Evolutionary conservation across 2,888 invertebrate species (phyloP), one percentile per base, ranked within the genome.

Genomic region (Chelonus formosanus): DNA sequence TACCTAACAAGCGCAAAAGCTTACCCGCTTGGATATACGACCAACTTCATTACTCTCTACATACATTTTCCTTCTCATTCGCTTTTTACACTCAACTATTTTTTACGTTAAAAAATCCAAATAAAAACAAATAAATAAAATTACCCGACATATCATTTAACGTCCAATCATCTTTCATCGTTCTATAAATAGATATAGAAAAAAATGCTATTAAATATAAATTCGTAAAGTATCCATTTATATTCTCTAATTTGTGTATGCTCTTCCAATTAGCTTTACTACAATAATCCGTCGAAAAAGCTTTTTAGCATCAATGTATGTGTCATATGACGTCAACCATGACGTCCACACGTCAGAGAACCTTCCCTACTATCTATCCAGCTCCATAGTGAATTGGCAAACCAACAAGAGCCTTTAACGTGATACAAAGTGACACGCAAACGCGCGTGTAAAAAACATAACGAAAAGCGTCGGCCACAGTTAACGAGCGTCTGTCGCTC

Each of bases 11-110:
- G 54, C 43, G 43, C 10, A 36, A 53, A 36, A 59, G 57, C 57
- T 57, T 47, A 56, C 54, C 52, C 31, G 43, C 45, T 44, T 57
- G 32, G 54, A 45, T 65, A 68, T 67, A 69, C 61, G 67, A 55
- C 60, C 66, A 70, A 67, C 66, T 67, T 74, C 71, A 65, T 73
- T 74, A 72, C 70, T 63, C 66, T 65, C 66, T 2, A 2, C 20
- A 1, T 20, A 20, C 20, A 20, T 20, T 20, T 20, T 20, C 20
- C 20, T 20, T 20, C 20, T 20, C 20, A 20, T 20, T 20, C 20
- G 20, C 20, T 20, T 20, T 20, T 20, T 20, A 20, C 20, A 20
- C 20, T 20, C 20, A 20, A 20, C 20, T 20, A 20, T 20, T 20
- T 20, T 20, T 20, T 20, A 20, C 20, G 20, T 20, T 20, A 20